Base-by-base conservation (phyloP, 2,797 vertebrate species). In the Sandelia bainsii region DNA sequence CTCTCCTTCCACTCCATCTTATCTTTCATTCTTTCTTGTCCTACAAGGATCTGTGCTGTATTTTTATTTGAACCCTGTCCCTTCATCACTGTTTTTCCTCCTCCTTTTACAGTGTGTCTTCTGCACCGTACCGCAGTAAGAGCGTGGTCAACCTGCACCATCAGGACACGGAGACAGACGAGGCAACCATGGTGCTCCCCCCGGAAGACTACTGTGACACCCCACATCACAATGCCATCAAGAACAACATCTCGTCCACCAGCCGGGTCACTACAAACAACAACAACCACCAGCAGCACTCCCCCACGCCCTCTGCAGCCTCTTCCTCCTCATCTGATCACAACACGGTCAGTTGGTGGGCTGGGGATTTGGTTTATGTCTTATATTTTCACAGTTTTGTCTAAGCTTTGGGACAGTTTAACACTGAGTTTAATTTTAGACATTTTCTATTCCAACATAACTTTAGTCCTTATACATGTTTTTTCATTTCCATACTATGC, bases 111-210 rank as follows among this genome's bases (percentile, higher is more conserved):
- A 94, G 93, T 29, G 95, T 95, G 73, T 78, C 94, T 0, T 84
- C 64, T 0, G 72, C 88, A 0, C 96, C 96, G 0, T 80, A 94
- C 52, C 95, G 97, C 82, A 98, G 97, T 25, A 82, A 96, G 11
- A 99, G 98, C 16, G 96, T 97, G 3, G 95, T 95, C 79, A 96
- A 98, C 86, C 92, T 99, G n/a, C 89, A 91, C 82, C 94, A 94
- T 69, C 93, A 93, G 82, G 93, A 95, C 86, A 83, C 94, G 0
- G 97, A 98, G 67, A 96, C 96, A 0, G 93, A 94, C 20, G 92
- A 93, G 71, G 92, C 89, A 1, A 92, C 88, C 0, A 95, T 98
- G 80, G 91, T 95, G 64, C 96, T 99, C 42, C 98, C 98, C 0
- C 96, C 96, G 0, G 94, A 96, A 0, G 98, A 99, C 87, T 99